These are phyloP conservation scores for Melitaea cinxia DNA, from an alignment of 1,140 invertebrate genomes.

Conservation along the genomic window DNA sequence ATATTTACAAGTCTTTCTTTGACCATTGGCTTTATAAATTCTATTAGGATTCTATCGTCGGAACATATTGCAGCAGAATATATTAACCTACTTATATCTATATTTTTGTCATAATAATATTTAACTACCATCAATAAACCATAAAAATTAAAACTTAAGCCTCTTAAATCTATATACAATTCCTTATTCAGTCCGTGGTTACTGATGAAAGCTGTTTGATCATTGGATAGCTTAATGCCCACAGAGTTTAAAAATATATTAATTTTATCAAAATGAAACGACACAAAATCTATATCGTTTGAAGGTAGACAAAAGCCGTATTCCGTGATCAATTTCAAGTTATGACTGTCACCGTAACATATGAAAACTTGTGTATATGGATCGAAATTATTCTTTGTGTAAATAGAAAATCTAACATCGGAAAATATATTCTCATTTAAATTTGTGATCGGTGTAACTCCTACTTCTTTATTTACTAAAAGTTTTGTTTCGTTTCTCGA, in stretches of 20 bases:
- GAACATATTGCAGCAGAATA: slow-evolving; percentile 71
- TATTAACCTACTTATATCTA: slow-evolving; percentile 66
- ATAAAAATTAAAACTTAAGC: slow-evolving; percentile 83
- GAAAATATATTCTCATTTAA: slow-evolving; percentile 64
- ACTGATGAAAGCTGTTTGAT: slow-evolving; percentile 76
- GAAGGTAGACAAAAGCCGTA: slow-evolving; percentile 87
- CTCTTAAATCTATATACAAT: slow-evolving; percentile 81
- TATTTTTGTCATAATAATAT: slow-evolving; percentile 62
- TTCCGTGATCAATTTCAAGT: slow-evolving; percentile 86
- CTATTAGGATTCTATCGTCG: slow-evolving; percentile 62
- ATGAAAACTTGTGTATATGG: slow-evolving; percentile 86
- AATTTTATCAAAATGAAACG: slow-evolving; percentile 76
- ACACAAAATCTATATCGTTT: slow-evolving; percentile 85
- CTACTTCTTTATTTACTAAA: slow-evolving; percentile 61
- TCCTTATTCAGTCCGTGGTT: slow-evolving; percentile 77
- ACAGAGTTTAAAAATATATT: slow-evolving; percentile 57
- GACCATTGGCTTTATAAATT: slow-evolving; percentile 68
- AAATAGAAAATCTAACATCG: slow-evolving; percentile 79
- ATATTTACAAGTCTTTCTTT: slow-evolving; percentile 53
- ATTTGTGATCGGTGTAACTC: slow-evolving; percentile 75
- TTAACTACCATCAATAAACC: slow-evolving; percentile 70
- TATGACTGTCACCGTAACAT: slow-evolving; percentile 88
- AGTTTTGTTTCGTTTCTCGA: slow-evolving; percentile 82
- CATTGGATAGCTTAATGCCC: slow-evolving; percentile 54
- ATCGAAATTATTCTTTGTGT: slow-evolving; percentile 81